A percentile compares a stretch with the other conserved stretches of the same genome.
phyloP scores from a whole-genome alignment of 2,888 invertebrate genomes.

The Spodoptera picta region DNA sequence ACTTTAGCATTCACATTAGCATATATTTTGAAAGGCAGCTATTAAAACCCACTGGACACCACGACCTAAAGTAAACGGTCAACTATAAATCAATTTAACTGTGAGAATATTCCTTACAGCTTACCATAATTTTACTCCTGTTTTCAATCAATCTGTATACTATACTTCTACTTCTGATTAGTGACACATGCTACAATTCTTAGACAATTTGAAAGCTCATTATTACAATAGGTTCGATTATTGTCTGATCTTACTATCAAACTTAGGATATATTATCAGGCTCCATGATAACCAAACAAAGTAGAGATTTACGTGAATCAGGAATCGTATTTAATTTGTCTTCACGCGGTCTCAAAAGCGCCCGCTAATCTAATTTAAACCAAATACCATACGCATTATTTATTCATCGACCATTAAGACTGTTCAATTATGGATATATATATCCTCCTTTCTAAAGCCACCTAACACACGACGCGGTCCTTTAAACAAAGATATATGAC shows the following conservation, averaged over 20 bases:
- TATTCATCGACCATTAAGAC: background rate
- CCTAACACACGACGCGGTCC: constrained; percentile 27
- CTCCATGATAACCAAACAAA: too few relatives aligned
- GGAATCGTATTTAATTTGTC: too few relatives aligned
- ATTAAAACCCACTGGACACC: constrained; percentile 46
- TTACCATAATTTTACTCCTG: constrained; percentile 7
- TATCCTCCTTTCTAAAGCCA: constrained; percentile 25
- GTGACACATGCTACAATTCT: too few relatives aligned
- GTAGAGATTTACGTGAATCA: too few relatives aligned
- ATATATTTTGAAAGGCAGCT: constrained; percentile 53
- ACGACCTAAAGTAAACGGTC: constrained; percentile 46
- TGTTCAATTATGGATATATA: constrained; percentile 4
- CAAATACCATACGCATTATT: too few relatives aligned
- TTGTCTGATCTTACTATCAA: too few relatives aligned
- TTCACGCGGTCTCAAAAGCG: too few relatives aligned
- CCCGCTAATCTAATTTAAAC: too few relatives aligned
- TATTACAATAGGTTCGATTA: too few relatives aligned
- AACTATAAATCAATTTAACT: constrained; percentile 49
- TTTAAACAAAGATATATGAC: constrained; percentile 69
- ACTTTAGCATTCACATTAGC: constrained; percentile 51
- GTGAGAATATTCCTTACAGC: constrained; percentile 38
- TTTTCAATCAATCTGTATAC: background rate
- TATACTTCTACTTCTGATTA: too few relatives aligned
- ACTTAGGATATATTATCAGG: too few relatives aligned
- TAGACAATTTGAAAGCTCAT: too few relatives aligned